A percentile compares a stretch with the other conserved stretches of the same genome.
Conservation (phyloP, 2,113 vertebrate species). For the Nothoprocta pentlandii region DNA sequence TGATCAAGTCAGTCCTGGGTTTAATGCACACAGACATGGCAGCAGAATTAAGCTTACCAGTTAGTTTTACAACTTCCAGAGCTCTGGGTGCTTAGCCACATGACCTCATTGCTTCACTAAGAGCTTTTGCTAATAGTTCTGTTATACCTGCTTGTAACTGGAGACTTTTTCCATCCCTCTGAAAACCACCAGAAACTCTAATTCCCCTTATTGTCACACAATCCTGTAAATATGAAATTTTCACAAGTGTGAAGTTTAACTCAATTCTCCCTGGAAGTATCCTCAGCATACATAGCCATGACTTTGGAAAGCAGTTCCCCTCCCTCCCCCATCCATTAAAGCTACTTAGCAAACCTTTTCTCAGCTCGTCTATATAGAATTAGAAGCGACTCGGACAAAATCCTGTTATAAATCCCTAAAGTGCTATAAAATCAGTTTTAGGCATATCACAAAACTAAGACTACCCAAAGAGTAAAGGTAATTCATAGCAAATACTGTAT, state of each 20-base stretch:
- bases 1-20: neutral
- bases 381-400: neutral
- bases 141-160: neutral
- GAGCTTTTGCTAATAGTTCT: constrained; percentile 3
- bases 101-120: constrained; percentile 16
- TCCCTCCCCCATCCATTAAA: neutral
- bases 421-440: neutral
- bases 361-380: neutral
- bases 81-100: neutral
- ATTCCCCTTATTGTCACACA: neutral
- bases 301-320: constrained; percentile 4
- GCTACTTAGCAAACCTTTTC: neutral
- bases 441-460: neutral
- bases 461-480: neutral
- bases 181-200: constrained; percentile 5
- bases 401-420: neutral
- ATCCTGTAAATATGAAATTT: constrained; percentile 4
- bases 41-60: neutral
- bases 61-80: constrained; percentile 20
- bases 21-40: neutral
- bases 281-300: neutral
- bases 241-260: constrained; percentile 29
- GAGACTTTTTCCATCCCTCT: neutral
- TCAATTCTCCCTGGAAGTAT: neutral
- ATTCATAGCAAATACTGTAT: neutral